Evolutionary conservation across 2,888 invertebrate genomes (phyloP).

Genomic region (Piscicola geometra): DNA sequence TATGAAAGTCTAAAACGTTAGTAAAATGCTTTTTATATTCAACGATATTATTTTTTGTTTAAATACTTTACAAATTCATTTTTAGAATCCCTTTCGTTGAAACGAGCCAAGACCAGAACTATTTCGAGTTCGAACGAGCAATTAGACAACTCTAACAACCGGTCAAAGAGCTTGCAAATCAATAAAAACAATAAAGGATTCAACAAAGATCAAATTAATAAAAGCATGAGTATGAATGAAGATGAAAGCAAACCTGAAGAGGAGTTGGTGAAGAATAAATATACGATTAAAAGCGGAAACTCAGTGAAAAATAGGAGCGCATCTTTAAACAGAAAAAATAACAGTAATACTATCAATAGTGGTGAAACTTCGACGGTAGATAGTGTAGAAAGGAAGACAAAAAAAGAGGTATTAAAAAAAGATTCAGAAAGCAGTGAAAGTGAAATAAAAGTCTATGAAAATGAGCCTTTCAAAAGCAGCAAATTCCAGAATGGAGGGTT

Average conservation of each 20-base stretch:
- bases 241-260: not conserved
- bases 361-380: not conserved
- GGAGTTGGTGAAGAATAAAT: not conserved
- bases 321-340: not conserved
- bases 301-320: not conserved
- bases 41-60: too few relatives aligned
- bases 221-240: not conserved
- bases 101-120: too few relatives aligned
- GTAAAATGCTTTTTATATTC: too few relatives aligned
- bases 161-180: not conserved
- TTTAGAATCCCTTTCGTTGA: too few relatives aligned
- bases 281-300: not conserved
- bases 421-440: not conserved
- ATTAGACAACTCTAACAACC: too few relatives aligned
- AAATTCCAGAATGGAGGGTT: too few relatives aligned
- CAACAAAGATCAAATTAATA: not conserved
- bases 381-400: not conserved
- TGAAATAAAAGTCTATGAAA: not conserved
- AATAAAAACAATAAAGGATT: conserved; percentile 3
- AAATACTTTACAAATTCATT: too few relatives aligned
- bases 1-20: too few relatives aligned
- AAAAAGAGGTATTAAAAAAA: not conserved
- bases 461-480: not conserved
- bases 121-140: too few relatives aligned
- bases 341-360: not conserved